Evolutionary conservation across 2,113 vertebrate species (phyloP), one percentile per base, ranked within the genome.

Genomic region (Larimichthys crocea): DNA sequence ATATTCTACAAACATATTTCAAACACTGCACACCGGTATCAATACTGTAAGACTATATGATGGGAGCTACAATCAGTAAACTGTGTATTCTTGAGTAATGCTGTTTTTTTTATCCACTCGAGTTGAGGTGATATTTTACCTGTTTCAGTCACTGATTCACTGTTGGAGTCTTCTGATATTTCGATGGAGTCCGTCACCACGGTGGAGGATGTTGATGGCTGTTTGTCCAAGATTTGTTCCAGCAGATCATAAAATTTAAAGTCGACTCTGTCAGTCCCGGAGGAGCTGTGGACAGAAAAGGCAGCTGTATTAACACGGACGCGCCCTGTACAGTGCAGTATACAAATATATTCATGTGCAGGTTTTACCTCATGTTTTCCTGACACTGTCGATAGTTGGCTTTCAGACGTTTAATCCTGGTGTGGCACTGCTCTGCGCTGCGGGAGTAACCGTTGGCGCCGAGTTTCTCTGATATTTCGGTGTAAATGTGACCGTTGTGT

Each of bases 241-340:
- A 95, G 83, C 49, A 95, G 74, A 42, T 94, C 90, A 14, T 94
- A 94, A 55, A 95, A 95, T 64, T 94, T 94, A 42, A 95, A 94
- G 75, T 94, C 92, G 2, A 93, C 67, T 53, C 62, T 86, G 22
- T 92, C 92, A 0, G 72, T 90, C 64, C 91, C 92, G 19, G 90
- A 82, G 3, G 78, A 84, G 85, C 94, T 94, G n/a, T n/a, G 17
- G 52, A 66, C 4, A 22, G 22, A 0, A 56, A 46, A 63, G 56
- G n/a, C 20, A 16, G 40, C 0, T 15, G 11, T 1, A 0, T 50
- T n/a, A 68, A 57, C 8, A 48, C 0, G 35, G 8, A 29, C 3
- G n/a, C 4, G 5, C 49, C 14, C 3, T 10, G 4, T 8, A 10
- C 16, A 0, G 22, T 0, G 14, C n/a, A 46, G 35, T 19, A 7